Base-by-base conservation (phyloP, 2,113 vertebrate species). In the Pelecanoides urinatrix region DNA sequence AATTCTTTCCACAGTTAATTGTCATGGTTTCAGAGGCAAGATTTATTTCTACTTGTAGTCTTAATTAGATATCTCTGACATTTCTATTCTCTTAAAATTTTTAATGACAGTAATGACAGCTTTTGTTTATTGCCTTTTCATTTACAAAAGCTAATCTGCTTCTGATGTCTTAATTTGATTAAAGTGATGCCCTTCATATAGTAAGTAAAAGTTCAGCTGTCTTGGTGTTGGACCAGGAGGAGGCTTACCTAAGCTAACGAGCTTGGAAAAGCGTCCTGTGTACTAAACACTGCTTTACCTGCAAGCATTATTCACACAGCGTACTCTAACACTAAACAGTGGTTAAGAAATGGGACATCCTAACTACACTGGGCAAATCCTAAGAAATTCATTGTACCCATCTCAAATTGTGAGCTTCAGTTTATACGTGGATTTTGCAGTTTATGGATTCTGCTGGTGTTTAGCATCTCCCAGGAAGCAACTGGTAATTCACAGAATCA, bases 1-100 rank as follows among this genome's bases (percentile, higher is more conserved):
- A 70, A 85, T 50, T 66, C 89, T 21, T 44, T 45, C 34, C 52
- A 92, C 44, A 83, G 97, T 83, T 97, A 97, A 87, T 55, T 62
- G 75, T 94, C 23, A 86, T 97, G 93, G 77, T 94, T 66, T 98
- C 96, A 53, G 96, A 99, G 98, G 98, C 98, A 94, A 96, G 94
- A 67, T 56, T 34, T 40, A 34, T 44, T 92, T 62, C 34, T 42
- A 16, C 27, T 73, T 90, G 22, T 71, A 63, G 7, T 79, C 75
- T 59, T 65, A 38, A 68, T 45, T 49, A 50, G 42, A 81, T 47
- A 40, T 89, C 42, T 47, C 26, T 50, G 61, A 38, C 47, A 21
- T 49, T 30, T 53, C 16, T n/a, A 25, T 34, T 67, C 27, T 45
- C 29, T 23, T 75, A n/a, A 23, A 66, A 67, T 23, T 42, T 83